phyloP scores from a whole-genome alignment of 2,113 vertebrate genomes.

The Propithecus coquereli region DNA sequence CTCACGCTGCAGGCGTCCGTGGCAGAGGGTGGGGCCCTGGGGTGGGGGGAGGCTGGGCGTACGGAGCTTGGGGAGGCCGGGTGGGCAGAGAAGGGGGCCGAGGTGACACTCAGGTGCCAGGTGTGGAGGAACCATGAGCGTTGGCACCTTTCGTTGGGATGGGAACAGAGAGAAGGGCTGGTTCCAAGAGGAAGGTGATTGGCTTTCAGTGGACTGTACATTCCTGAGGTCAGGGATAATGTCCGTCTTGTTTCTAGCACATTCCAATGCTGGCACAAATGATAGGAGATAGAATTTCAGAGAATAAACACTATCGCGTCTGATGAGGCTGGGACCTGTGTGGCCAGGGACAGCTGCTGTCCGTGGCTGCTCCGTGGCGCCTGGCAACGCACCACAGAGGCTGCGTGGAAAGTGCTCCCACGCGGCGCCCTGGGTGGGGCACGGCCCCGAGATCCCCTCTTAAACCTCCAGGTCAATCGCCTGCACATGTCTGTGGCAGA shows the following conservation, averaged over 20 bases:
- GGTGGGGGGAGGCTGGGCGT: fast-evolving
- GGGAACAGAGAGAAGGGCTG: fast-evolving
- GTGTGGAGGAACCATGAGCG: fast-evolving
- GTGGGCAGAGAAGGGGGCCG: too few species aligned
- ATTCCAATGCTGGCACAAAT: background rate
- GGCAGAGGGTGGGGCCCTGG: too few species aligned
- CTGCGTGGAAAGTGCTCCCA: fast-evolving
- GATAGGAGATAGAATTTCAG: too few species aligned
- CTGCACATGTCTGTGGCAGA: background rate
- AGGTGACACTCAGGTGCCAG: fast-evolving
- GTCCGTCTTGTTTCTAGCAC: fast-evolving
- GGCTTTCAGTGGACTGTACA: fast-evolving
- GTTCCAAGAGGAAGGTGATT: fast-evolving
- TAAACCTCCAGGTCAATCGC: fast-evolving
- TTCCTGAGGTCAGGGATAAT: fast-evolving
- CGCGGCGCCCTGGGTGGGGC: fast-evolving
- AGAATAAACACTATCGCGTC: fast-evolving
- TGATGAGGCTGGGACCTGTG: background rate
- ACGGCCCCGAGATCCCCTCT: fast-evolving
- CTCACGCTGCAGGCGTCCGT: fast-evolving
- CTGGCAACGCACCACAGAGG: fast-evolving
- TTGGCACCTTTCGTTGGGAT: fast-evolving
- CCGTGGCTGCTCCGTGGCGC: fast-evolving
- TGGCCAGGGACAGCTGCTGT: fast-evolving
- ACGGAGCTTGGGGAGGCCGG: fast-evolving